Conservation (phyloP, 2,113 vertebrate genomes). For the Rallus limicola region DNA sequence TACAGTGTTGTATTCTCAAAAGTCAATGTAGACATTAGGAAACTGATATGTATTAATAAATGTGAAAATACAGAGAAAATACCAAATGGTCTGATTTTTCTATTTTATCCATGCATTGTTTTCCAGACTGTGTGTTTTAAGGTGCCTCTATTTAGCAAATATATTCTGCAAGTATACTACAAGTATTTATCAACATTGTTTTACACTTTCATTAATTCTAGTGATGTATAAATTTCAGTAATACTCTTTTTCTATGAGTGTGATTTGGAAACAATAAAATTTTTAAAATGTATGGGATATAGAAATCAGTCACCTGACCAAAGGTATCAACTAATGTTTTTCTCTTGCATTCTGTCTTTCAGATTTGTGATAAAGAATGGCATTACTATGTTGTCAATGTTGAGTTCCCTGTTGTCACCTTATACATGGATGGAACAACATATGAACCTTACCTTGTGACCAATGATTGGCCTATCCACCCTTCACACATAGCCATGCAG, state of each 20-base stretch:
- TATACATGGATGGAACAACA: conserved; percentile 93
- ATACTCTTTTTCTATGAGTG: background rate
- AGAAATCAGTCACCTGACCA: background rate
- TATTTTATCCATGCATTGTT: background rate
- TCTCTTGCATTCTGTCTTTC: conserved; percentile 52
- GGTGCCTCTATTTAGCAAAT: background rate
- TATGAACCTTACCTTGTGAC: conserved; percentile 98
- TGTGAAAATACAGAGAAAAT: background rate
- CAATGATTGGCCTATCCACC: conserved; percentile 98
- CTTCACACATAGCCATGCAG: conserved; percentile 95
- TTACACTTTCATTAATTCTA: background rate
- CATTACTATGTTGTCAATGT: conserved; percentile 97
- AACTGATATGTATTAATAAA: background rate
- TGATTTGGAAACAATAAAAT: background rate
- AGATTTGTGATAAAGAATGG: conserved; percentile 99
- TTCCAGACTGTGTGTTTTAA: background rate
- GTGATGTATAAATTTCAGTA: background rate
- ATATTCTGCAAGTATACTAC: background rate
- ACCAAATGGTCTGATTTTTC: background rate
- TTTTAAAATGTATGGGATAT: background rate
- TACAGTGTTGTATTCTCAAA: background rate
- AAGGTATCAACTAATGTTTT: background rate
- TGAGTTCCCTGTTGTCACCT: conserved; percentile 91
- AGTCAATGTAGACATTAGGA: background rate
- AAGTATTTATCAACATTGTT: background rate